phyloP scores from a whole-genome alignment of 2,113 vertebrate species.

The Coreoperca whiteheadi region DNA sequence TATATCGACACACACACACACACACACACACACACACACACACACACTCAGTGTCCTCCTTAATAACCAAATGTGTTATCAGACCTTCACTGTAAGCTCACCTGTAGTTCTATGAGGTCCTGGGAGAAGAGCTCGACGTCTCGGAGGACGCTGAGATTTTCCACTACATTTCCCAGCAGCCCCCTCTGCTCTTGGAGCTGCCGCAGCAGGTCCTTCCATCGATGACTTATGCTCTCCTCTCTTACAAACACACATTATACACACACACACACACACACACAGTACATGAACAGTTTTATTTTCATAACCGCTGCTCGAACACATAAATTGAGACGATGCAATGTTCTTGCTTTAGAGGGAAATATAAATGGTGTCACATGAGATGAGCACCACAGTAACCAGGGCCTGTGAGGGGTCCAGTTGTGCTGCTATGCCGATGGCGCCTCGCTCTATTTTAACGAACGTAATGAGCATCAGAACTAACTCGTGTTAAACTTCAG shows the following conservation, averaged over 20 bases:
- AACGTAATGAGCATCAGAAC: no score
- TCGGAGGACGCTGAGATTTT: slow-evolving; percentile 84
- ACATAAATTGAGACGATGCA: background rate
- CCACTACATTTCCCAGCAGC: slow-evolving; percentile 72
- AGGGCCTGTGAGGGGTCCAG: no score
- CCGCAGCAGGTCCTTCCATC: slow-evolving; percentile 87
- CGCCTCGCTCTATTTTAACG: background rate
- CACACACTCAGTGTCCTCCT: background rate
- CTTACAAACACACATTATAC: slow-evolving; percentile 36
- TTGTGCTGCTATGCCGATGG: background rate
- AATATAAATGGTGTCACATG: no score
- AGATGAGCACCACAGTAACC: no score
- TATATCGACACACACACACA: no score
- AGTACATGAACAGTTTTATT: background rate
- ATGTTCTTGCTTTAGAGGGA: background rate
- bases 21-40: no score
- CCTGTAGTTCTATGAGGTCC: slow-evolving; percentile 90
- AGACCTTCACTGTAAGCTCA: slow-evolving; percentile 47
- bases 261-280: background rate
- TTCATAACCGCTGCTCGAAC: no score
- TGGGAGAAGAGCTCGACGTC: slow-evolving; percentile 84
- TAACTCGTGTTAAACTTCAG: no score
- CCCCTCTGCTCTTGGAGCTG: slow-evolving; percentile 82
- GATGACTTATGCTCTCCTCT: slow-evolving; percentile 78
- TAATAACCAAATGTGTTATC: no score